phyloP scores from a whole-genome alignment of 2,113 vertebrate species.

The Henicopernis longicauda region DNA sequence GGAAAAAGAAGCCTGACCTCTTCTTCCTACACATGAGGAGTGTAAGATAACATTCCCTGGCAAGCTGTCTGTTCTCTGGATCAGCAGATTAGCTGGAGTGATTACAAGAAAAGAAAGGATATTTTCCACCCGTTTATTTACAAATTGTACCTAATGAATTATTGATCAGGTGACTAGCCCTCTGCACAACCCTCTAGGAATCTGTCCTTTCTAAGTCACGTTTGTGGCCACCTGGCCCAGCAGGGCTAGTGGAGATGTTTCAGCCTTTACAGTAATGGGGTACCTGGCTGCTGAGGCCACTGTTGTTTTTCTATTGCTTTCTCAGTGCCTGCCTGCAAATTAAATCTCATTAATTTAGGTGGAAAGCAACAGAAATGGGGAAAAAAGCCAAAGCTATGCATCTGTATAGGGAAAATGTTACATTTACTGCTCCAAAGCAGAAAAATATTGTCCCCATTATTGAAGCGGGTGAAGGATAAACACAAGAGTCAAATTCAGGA shows the following conservation, averaged over 20 bases:
- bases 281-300: neutral
- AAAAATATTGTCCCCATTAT: neutral
- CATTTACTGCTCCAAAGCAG: neutral
- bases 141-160: slow-evolving; percentile 38
- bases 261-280: neutral
- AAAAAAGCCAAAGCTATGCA: neutral
- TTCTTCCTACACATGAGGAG: neutral
- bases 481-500: neutral
- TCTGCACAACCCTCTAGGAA: neutral
- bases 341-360: neutral
- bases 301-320: neutral
- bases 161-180: neutral
- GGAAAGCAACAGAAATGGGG: neutral
- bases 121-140: slow-evolving; percentile 43
- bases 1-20: neutral
- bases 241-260: neutral
- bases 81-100: slow-evolving; percentile 35
- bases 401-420: neutral
- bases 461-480: neutral
- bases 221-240: neutral
- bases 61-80: neutral
- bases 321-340: neutral
- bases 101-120: slow-evolving; percentile 41
- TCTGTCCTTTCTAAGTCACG: neutral
- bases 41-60: neutral